Evolutionary conservation across 2,797 vertebrate species (phyloP).

Genomic region (Enteromius unitaeniatus): DNA sequence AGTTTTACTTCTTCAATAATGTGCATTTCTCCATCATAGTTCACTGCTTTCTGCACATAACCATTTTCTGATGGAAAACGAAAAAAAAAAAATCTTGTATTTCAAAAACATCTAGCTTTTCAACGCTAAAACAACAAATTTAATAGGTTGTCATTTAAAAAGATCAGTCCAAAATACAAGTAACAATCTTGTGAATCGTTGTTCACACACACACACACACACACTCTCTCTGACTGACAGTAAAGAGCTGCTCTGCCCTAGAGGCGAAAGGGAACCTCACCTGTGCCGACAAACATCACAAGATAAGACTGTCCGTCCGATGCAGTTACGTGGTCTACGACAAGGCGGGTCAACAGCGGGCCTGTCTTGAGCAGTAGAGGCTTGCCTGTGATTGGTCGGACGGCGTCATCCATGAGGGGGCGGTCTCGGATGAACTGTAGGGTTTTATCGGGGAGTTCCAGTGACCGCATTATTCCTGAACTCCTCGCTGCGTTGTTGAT

Average conservation of each 20-base stretch:
- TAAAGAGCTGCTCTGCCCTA: slow-evolving; percentile 5
- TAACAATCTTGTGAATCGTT: slow-evolving; percentile 22
- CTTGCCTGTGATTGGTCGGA: slow-evolving; percentile 67
- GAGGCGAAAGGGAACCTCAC: slow-evolving; percentile 59
- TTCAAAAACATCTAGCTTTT: not conserved
- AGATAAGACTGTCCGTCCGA: slow-evolving; percentile 70
- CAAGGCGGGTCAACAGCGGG: slow-evolving; percentile 72
- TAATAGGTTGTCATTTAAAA: not conserved
- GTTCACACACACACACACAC: slow-evolving; percentile 7
- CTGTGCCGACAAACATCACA: slow-evolving; percentile 83
- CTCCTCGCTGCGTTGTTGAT: slow-evolving; percentile 68
- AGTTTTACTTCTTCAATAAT: slow-evolving; percentile 83
- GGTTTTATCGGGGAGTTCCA: slow-evolving; percentile 79
- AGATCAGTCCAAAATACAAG: slow-evolving; percentile 5
- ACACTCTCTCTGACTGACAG: slow-evolving; percentile 14
- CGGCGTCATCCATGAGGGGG: slow-evolving; percentile 76
- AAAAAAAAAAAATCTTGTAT: not conserved
- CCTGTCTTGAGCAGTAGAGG: slow-evolving; percentile 76
- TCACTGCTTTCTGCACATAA: slow-evolving; percentile 82
- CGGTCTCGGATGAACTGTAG: slow-evolving; percentile 81
- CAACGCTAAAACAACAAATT: not conserved
- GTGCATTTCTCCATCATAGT: slow-evolving; percentile 77
- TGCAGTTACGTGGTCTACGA: slow-evolving; percentile 72
- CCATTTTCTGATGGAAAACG: slow-evolving; percentile 75
- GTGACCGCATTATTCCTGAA: slow-evolving; percentile 70